phyloP scores from a whole-genome alignment of 2,888 invertebrate genomes.

The Temnothorax unifasciatus region DNA sequence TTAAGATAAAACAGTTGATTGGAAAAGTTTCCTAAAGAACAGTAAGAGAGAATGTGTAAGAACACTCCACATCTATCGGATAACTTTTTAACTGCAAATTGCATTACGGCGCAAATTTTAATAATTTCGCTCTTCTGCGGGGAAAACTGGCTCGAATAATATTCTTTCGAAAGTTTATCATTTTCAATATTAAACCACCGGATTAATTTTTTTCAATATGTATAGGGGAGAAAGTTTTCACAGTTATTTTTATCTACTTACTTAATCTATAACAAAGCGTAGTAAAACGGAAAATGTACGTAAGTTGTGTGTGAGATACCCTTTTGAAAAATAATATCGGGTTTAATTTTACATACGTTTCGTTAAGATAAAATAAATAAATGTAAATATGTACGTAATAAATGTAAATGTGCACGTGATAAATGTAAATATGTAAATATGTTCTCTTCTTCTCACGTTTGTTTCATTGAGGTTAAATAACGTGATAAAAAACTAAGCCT shows the following conservation, averaged over 20 bases:
- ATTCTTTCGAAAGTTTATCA: neutral
- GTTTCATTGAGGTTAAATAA: neutral
- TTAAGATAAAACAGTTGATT: constrained; percentile 26
- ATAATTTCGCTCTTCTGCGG: neutral
- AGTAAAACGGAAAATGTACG: neutral
- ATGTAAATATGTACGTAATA: too few relatives aligned
- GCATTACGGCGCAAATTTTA: neutral
- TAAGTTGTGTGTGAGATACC: neutral
- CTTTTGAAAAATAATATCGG: neutral
- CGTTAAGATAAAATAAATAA: neutral
- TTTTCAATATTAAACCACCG: neutral
- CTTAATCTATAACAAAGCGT: neutral
- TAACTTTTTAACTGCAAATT: constrained; percentile 18
- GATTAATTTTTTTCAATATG: neutral
- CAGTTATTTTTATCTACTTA: neutral
- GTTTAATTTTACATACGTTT: neutral
- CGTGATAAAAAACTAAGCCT: neutral
- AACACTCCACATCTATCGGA: neutral
- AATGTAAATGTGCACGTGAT: too few relatives aligned
- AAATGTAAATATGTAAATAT: neutral
- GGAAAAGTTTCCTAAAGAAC: constrained; percentile 16
- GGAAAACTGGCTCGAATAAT: neutral
- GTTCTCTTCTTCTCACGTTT: too few relatives aligned
- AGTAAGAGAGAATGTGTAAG: constrained; percentile 16
- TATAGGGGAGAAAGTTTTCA: neutral